Conservation (phyloP, 2,113 vertebrate species). For the Aptenodytes patagonicus region DNA sequence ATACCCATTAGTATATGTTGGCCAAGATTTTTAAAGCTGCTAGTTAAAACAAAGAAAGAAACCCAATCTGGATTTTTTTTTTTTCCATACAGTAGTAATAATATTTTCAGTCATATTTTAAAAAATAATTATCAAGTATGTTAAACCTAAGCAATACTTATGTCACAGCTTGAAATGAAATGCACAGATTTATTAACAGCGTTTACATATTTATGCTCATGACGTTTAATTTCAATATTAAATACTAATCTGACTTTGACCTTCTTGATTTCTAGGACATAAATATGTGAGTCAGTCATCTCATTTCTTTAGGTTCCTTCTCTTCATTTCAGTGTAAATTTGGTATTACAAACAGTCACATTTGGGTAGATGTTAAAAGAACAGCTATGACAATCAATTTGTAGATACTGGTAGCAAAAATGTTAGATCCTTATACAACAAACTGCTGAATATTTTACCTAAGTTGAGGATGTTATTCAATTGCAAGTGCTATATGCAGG, state of each 20-base stretch:
- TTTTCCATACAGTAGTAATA: neutral
- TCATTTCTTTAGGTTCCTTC: neutral
- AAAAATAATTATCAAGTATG: neutral
- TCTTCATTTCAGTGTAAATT: neutral
- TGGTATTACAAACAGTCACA: neutral
- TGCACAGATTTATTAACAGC: neutral
- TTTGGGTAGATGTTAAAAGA: neutral
- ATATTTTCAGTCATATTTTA: neutral
- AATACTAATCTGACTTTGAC: neutral
- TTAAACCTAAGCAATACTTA: neutral
- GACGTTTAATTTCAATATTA: neutral
- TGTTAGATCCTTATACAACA: neutral
- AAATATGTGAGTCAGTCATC: neutral
- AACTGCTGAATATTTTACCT: neutral
- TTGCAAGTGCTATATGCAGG: neutral
- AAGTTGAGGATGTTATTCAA: neutral
- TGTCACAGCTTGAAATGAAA: neutral
- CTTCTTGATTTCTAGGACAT: neutral
- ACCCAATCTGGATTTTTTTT: neutral
- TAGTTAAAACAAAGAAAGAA: neutral
- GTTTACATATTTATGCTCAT: neutral
- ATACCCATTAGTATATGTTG: neutral
- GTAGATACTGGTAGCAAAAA: neutral
- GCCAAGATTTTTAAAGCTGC: neutral
- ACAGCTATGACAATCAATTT: neutral